Percentiles rank a stretch among this genome's conserved stretches.
phyloP scores from a whole-genome alignment of 2,797 vertebrate species.

The Mycteria americana region DNA sequence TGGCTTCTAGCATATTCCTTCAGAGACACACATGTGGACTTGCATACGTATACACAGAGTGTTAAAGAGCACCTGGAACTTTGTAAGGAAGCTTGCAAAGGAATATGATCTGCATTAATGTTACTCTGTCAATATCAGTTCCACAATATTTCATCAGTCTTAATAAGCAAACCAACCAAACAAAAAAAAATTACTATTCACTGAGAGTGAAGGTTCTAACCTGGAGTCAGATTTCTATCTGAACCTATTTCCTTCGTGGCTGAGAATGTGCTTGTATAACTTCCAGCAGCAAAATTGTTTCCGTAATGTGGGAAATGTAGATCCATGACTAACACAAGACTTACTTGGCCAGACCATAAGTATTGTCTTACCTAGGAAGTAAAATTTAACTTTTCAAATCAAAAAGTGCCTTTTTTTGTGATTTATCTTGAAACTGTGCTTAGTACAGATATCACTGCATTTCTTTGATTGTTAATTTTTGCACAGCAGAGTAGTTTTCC shows the following conservation, averaged over 20 bases:
- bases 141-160: constrained; percentile 47
- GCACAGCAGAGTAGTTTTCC: background rate
- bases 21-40: background rate
- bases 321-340: constrained; percentile 10
- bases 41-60: background rate
- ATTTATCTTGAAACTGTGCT: background rate
- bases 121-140: constrained; percentile 4
- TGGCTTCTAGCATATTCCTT: background rate
- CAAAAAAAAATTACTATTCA: constrained; percentile 32
- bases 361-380: constrained; percentile 66
- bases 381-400: constrained; percentile 57
- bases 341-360: constrained; percentile 38
- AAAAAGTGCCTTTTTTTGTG: background rate
- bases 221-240: constrained; percentile 40
- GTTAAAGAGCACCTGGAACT: background rate
- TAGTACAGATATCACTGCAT: background rate
- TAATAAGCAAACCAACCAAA: constrained; percentile 43
- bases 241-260: background rate
- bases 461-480: background rate
- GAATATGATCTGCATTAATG: constrained; percentile 31
- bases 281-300: constrained; percentile 50
- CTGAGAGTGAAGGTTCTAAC: constrained; percentile 49
- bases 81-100: background rate
- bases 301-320: background rate
- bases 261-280: constrained; percentile 41